Evolutionary conservation across 2,888 invertebrate genomes (phyloP), one percentile per base, ranked within the genome.

Genomic region (Pseudococcus longispinus): DNA sequence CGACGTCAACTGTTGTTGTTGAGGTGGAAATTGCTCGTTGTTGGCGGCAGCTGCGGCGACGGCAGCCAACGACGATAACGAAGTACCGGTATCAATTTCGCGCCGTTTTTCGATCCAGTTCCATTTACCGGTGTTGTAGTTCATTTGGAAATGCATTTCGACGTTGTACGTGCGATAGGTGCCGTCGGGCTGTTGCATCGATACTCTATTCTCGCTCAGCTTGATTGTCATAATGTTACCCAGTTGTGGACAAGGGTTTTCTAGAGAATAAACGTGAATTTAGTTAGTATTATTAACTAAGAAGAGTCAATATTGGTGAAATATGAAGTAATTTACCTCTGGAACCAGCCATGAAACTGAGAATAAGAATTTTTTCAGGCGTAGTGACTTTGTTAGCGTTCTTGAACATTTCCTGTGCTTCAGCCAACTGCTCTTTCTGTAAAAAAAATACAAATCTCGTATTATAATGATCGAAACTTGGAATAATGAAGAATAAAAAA

Each of bases 321-420:
- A 3, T 15, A 46, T 46, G 2, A 0, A 4, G 37, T 9, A 37
- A 37, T 15, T 13, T 90, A 96, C 96, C 96, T 91, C 98, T 94
- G 11, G 97, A 96, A n/a, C 98, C 99, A 84, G 98, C 98, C 97
- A 99, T 98, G 90, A 99, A 99, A 89, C 98, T 98, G 46, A 99
- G 93, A 90, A 99, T 99, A 85, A 99, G 95, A 87, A 98, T 98
- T 91, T 99, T 99, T 91, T 99, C 98, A 0, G 98, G 97, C 89
- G 98, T 92, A 3, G 98, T 98, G 85, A 99, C 98, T 90, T 96
- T 95, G 91, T 98, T 98, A 60, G 98, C 98, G 88, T 96, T 96
- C 87, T 96, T 93, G 93, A 99, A 98, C 96, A 99, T 98, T 90
- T 98, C 98, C 91, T 98, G 98, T 0, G 98, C 98, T 91, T 98